Conservation (phyloP, 1,140 invertebrate species). For the Ceratosolen fusciceps region DNA sequence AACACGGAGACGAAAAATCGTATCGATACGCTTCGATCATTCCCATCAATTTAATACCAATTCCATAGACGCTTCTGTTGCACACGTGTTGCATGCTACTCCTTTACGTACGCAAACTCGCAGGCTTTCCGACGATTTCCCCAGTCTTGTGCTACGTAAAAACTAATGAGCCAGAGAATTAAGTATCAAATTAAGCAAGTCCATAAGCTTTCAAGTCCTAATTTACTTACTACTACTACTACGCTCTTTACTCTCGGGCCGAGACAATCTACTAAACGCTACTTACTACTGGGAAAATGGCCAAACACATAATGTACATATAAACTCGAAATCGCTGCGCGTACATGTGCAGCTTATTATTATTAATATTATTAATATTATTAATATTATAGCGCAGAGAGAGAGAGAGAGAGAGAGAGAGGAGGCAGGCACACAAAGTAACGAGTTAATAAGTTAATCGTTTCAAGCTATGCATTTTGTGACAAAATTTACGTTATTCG, state of each 20-base stretch:
- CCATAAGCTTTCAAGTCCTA: not conserved
- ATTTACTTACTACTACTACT: too few relatives aligned
- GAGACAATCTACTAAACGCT: constrained; percentile 14
- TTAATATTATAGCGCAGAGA: too few relatives aligned
- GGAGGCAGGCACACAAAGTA: not conserved
- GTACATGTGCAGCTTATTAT: not conserved
- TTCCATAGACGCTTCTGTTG: constrained; percentile 27
- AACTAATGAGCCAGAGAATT: not conserved
- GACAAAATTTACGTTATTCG: constrained; percentile 10
- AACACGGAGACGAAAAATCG: too few relatives aligned
- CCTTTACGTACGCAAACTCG: constrained; percentile 19
- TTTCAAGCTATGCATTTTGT: constrained; percentile 22
- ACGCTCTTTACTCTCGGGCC: not conserved
- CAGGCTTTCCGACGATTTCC: constrained; percentile 34
- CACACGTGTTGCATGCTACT: constrained; percentile 40
- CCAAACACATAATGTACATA: constrained; percentile 25
- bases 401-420: too few relatives aligned
- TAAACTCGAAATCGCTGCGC: constrained; percentile 22
- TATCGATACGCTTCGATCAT: constrained; percentile 36
- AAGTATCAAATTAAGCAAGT: constrained; percentile 6
- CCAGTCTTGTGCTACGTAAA: constrained; percentile 26
- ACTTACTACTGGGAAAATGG: constrained; percentile 33
- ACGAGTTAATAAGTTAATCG: too few relatives aligned
- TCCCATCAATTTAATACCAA: not conserved
- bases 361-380: too few relatives aligned